These are phyloP conservation scores for Xenotilapia caudafasciata DNA, from an alignment of 2,113 vertebrate species.

Conservation along the genomic window DNA sequence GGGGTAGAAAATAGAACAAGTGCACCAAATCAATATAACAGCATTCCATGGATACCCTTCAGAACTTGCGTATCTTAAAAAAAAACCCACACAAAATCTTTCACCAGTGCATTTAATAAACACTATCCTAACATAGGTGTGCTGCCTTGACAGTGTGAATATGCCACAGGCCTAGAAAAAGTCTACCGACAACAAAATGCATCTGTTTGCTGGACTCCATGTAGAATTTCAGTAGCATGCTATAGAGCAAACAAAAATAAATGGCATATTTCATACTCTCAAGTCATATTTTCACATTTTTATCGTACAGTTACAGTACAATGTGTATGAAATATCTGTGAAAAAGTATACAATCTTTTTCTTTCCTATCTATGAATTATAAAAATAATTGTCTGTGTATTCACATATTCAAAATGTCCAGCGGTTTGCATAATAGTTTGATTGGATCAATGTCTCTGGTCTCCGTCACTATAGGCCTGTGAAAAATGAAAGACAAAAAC, in stretches of 20 bases:
- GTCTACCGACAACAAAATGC: conserved; percentile 44
- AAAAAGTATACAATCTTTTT: conserved; percentile 73
- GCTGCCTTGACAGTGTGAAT: conserved; percentile 29
- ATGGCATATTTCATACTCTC: conserved; percentile 53
- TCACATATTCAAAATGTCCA: conserved; percentile 73
- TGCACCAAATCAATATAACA: conserved; percentile 40
- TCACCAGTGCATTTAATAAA: conserved; percentile 33
- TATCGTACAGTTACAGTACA: conserved; percentile 55
- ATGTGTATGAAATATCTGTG: conserved; percentile 66
- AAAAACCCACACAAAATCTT: background rate
- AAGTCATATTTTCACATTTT: conserved; percentile 49
- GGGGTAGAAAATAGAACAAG: background rate
- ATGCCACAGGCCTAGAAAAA: conserved; percentile 24
- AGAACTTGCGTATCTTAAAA: background rate
- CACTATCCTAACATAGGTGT: conserved; percentile 33
- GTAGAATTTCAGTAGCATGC: conserved; percentile 61
- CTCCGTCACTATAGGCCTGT: conserved; percentile 70
- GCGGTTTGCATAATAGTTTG: conserved; percentile 75
- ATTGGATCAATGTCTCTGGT: conserved; percentile 55
- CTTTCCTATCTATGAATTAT: conserved; percentile 55
- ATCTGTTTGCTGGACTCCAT: conserved; percentile 32
- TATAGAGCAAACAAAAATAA: conserved; percentile 59
- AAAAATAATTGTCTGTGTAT: conserved; percentile 72
- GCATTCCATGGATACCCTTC: conserved; percentile 49
- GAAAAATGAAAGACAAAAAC: conserved; percentile 57